A percentile compares a stretch with the other conserved stretches of the same genome.
phyloP scores from a whole-genome alignment of 2,113 vertebrate species.

The Fukomys damarensis region DNA sequence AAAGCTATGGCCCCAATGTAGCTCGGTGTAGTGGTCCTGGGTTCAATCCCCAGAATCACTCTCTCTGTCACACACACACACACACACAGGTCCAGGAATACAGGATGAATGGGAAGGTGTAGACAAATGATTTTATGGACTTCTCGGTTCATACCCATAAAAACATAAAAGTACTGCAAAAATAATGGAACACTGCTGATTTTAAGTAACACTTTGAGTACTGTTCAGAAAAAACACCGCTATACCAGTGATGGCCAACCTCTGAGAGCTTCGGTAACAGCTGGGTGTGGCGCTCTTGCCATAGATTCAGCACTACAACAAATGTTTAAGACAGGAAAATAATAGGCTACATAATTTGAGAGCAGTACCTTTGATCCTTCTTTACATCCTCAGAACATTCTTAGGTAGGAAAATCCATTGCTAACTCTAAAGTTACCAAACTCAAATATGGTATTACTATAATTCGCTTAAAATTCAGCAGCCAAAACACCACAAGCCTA shows the following conservation, averaged over 20 bases:
- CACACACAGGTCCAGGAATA: not conserved
- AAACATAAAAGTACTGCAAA: conserved; percentile 34
- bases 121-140: conserved; percentile 3
- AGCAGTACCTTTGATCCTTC: not conserved
- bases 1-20: not conserved
- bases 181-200: not conserved
- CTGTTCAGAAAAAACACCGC: conserved; percentile 3
- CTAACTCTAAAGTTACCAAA: conserved; percentile 59
- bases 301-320: not conserved
- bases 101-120: not conserved
- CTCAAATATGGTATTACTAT: not conserved
- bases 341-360: conserved; percentile 21
- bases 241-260: not conserved
- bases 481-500: conserved; percentile 22
- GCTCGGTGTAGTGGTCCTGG: not conserved
- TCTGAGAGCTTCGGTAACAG: not conserved
- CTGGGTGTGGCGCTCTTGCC: not conserved
- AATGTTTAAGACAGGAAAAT: not conserved
- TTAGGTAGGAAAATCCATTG: conserved; percentile 21
- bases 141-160: not conserved
- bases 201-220: not conserved
- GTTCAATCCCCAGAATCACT: not conserved
- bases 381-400: conserved; percentile 17
- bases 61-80: not conserved
- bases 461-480: not conserved